A percentile compares a stretch with the other conserved stretches of the same genome.
Conservation (phyloP, 2,113 vertebrate genomes). For the Smithornis capensis region DNA sequence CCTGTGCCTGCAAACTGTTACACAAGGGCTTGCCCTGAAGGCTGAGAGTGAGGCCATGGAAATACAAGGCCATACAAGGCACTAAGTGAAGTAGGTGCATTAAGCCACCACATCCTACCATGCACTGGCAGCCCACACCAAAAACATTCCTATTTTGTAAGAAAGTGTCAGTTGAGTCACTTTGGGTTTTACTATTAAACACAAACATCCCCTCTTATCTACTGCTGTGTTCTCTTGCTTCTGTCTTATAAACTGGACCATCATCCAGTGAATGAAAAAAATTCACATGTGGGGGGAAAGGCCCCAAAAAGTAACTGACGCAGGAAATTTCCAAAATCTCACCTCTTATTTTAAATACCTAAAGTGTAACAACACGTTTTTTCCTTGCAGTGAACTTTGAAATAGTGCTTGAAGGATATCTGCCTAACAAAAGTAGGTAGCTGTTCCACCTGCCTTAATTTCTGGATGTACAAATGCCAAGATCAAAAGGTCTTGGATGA, state of each 20-base stretch:
- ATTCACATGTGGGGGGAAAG: not conserved
- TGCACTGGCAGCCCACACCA: not conserved
- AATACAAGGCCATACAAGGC: not conserved
- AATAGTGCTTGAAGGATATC: not conserved
- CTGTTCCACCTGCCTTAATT: not conserved
- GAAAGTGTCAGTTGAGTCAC: not conserved
- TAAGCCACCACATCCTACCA: not conserved
- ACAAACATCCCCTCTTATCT: not conserved
- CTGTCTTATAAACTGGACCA: not conserved
- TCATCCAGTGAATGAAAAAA: not conserved
- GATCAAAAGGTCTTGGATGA: not conserved
- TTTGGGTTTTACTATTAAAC: not conserved
- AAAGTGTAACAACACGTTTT: not conserved
- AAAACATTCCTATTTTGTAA: not conserved
- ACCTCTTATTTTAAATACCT: not conserved
- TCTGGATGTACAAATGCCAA: not conserved
- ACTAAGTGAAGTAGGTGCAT: not conserved
- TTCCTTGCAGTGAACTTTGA: not conserved
- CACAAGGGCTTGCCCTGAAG: not conserved
- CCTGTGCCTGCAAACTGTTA: not conserved
- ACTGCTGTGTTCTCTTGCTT: not conserved
- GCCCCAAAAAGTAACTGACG: not conserved
- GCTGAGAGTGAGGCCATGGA: fast-evolving
- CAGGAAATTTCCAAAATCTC: not conserved
- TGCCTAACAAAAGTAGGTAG: not conserved